Conservation (phyloP, 2,888 invertebrate species). For the Oxystoma pomonae region DNA sequence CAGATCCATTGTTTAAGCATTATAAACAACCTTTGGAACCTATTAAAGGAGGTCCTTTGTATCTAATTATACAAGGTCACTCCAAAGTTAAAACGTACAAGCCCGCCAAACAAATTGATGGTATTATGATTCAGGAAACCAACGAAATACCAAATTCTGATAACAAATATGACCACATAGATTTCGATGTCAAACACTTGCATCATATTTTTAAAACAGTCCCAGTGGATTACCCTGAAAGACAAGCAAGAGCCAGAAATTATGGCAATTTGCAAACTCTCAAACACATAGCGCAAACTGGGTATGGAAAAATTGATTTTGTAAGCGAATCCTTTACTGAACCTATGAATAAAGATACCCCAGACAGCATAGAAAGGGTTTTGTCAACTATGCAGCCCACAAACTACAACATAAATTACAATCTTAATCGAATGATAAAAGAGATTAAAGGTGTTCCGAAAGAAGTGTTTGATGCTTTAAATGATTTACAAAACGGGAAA, state of each 20-base stretch:
- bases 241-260: constrained; percentile 35
- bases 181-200: constrained; percentile 55
- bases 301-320: constrained; percentile 44
- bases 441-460: not conserved
- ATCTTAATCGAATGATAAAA: not conserved
- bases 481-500: not conserved
- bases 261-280: constrained; percentile 41
- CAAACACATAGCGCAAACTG: constrained; percentile 44
- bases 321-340: constrained; percentile 13
- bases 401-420: not conserved
- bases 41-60: constrained; percentile 57
- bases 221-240: constrained; percentile 19
- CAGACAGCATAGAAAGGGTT: not conserved
- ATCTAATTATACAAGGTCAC: constrained; percentile 79
- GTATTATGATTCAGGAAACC: constrained; percentile 48
- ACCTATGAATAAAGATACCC: no score
- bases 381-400: not conserved
- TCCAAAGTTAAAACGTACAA: constrained; percentile 83
- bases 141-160: constrained; percentile 54
- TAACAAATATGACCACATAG: constrained; percentile 40
- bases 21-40: constrained; percentile 61
- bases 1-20: constrained; percentile 59
- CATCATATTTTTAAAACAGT: constrained; percentile 41
- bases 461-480: not conserved
- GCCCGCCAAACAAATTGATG: constrained; percentile 52